Conservation (phyloP, 2,888 invertebrate species). For the Kryphioiulus occultus region DNA sequence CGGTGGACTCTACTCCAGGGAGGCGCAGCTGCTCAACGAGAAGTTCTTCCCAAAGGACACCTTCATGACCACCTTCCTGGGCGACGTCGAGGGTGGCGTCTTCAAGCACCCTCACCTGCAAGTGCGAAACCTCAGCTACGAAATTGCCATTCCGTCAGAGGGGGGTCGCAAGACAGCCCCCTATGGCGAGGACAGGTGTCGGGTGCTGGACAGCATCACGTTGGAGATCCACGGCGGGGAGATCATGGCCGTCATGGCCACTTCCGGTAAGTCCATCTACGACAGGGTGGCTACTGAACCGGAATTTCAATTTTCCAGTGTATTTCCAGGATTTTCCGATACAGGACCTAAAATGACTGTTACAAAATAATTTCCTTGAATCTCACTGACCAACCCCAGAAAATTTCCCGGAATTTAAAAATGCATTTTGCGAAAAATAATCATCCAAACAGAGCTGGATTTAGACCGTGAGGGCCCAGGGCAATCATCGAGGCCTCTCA, state of each 20-base stretch:
- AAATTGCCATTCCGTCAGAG: constrained; percentile 60
- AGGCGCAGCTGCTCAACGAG: constrained; percentile 59
- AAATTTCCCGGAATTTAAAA: no score
- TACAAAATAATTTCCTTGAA: no score
- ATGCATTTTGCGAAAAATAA: no score
- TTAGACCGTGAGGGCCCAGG: no score
- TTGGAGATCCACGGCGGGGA: constrained; percentile 92
- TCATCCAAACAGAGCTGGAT: no score
- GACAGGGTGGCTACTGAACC: no score
- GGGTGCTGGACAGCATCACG: constrained; percentile 77
- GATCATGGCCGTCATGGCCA: constrained; percentile 88
- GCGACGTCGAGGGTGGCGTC: constrained; percentile 53
- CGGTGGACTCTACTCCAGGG: constrained; percentile 54
- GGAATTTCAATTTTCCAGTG: constrained; percentile 1
- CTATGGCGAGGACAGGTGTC: constrained; percentile 60
- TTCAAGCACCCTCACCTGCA: constrained; percentile 64
- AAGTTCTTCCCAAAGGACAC: constrained; percentile 60
- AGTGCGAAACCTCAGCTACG: constrained; percentile 72
- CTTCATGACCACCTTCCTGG: constrained; percentile 55
- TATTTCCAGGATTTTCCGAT: constrained; percentile 11
- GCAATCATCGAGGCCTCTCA: no score
- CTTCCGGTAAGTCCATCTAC: constrained; percentile 63
- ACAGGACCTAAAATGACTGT: no score
- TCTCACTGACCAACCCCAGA: no score
- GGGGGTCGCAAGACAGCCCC: constrained; percentile 56